A percentile compares a stretch with the other conserved stretches of the same genome.
Evolutionary conservation across 1,140 invertebrate species (phyloP).

Genomic region (Hesperophylax magnus): DNA sequence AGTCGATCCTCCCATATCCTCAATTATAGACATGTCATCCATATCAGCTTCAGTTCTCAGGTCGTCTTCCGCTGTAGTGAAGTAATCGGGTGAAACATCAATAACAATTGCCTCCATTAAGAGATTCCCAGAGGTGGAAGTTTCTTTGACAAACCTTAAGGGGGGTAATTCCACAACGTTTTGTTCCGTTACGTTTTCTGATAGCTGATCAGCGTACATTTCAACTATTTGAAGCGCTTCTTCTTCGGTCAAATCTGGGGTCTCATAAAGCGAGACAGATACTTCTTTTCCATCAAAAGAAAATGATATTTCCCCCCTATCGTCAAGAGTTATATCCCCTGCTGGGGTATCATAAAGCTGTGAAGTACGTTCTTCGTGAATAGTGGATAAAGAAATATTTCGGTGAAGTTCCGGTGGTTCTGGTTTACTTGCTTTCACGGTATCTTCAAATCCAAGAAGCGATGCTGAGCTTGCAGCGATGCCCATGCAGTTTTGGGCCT

Average conservation of each 20-base stretch:
- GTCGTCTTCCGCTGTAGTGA: constrained; percentile 82
- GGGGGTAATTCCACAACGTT: constrained; percentile 91
- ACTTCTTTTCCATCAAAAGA: constrained; percentile 94
- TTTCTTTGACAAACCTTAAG: constrained; percentile 89
- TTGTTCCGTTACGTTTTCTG: constrained; percentile 90
- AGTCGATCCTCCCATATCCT: constrained; percentile 64
- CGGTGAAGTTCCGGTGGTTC: constrained; percentile 75
- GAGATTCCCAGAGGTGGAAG: constrained; percentile 87
- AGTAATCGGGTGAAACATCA: constrained; percentile 90
- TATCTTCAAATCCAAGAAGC: constrained; percentile 88
- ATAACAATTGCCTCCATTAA: constrained; percentile 93
- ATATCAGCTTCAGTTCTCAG: constrained; percentile 87
- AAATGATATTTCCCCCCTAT: constrained; percentile 88
- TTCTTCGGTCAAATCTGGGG: constrained; percentile 91
- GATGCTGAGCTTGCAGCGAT: constrained; percentile 90
- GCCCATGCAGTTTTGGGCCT: constrained; percentile 94
- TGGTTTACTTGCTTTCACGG: constrained; percentile 69
- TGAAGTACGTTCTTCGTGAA: constrained; percentile 91
- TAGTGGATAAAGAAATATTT: constrained; percentile 88
- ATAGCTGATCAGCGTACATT: constrained; percentile 94
- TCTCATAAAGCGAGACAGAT: constrained; percentile 91
- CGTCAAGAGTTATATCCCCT: constrained; percentile 83
- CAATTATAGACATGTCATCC: constrained; percentile 86
- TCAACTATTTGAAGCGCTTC: constrained; percentile 92
- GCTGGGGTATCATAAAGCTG: constrained; percentile 87